A percentile compares a stretch with the other conserved stretches of the same genome.
Evolutionary conservation across 2,797 vertebrate genomes (phyloP).

Genomic region (Cynodonichthys magdalenae): DNA sequence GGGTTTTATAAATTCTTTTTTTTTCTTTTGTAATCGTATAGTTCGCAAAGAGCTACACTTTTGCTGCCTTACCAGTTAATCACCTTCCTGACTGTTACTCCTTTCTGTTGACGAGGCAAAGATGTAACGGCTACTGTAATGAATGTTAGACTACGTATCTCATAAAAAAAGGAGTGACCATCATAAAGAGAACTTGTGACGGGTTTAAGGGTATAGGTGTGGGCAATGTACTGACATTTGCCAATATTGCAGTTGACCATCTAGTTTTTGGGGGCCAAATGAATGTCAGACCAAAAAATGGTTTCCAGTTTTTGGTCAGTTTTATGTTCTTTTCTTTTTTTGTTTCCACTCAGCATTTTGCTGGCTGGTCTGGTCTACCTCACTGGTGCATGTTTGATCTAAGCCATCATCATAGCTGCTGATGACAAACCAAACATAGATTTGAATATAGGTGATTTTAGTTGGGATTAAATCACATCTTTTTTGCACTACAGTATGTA

Average conservation of each 20-base stretch:
- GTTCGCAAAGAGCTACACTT: slow-evolving; percentile 45
- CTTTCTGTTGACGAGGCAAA: slow-evolving; percentile 67
- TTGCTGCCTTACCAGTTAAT: slow-evolving; percentile 63
- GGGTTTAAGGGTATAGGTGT: slow-evolving; percentile 60
- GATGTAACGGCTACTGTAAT: slow-evolving; percentile 56
- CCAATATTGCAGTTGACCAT: slow-evolving; percentile 76
- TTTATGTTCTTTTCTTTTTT: slow-evolving; percentile 8
- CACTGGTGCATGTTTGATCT: slow-evolving; percentile 52
- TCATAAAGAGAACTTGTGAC: slow-evolving; percentile 28
- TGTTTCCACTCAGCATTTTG: slow-evolving; percentile 44
- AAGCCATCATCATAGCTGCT: slow-evolving; percentile 6
- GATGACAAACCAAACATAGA: slow-evolving; percentile 43
- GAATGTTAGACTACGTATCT: slow-evolving; percentile 70
- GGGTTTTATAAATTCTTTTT: slow-evolving; percentile 28
- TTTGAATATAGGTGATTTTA: slow-evolving; percentile 40
- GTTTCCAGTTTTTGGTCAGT: slow-evolving; percentile 61
- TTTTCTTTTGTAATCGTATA: slow-evolving; percentile 33
- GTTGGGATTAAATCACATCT: slow-evolving; percentile 58
- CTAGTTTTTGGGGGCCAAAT: slow-evolving; percentile 77
- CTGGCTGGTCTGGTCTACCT: slow-evolving; percentile 62
- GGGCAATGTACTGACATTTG: slow-evolving; percentile 64
- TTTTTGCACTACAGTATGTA: slow-evolving; percentile 64
- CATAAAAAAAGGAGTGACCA: slow-evolving; percentile 30
- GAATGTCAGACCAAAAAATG: slow-evolving; percentile 77
- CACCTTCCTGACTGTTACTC: slow-evolving; percentile 70